Base-by-base conservation (phyloP, 1,140 invertebrate genomes). In the Ladona fulva region DNA sequence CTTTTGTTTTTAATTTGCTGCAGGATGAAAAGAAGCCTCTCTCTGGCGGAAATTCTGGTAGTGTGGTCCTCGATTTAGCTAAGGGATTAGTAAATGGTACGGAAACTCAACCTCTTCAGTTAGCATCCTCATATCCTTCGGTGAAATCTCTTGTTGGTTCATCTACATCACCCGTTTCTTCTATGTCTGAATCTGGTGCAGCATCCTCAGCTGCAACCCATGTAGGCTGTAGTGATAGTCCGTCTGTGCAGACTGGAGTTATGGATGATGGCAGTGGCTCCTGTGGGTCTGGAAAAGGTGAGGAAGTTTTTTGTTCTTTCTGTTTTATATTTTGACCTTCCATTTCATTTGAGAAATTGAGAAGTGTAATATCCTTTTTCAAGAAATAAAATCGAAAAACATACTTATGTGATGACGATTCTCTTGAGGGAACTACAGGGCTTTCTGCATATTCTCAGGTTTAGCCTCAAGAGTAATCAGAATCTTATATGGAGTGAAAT, bases 41-140 rank as follows among this genome's bases (percentile, higher is more conserved):
- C 52, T 22, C n/a, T 22, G 52, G 16, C 10, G 19, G 44, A 11
- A 19, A 10, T 66, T 66, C 52, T 19, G n/a, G 52, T 6, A 19
- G 16, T 22, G 16, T 66, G 52, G n/a, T 19, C 52, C 52, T 66
- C 14, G 52, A 66, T 22, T 66, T 66, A 22, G 14, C 52, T 16
- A 66, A 66, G 14, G 82, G 77, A 14, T 11, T 42, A 25, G 80
- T 84, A 75, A 86, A 86, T 81, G 84, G 84, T 77, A 80, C 83
- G 10, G 85, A 86, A 24, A 80, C 83, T 73, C 83, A 82, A 11
- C 81, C 83, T n/a, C 76, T 83, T 22, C 82, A 84, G 79, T 82
- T 83, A 74, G 83, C 82, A 79, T 83, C 83, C 78, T 80, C 83
- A 11, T 86, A 85, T 78, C 86, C 85, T 79, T 85, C 83, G 78